Base-by-base conservation (phyloP, 2,797 vertebrate genomes). In the Pterois miles region DNA sequence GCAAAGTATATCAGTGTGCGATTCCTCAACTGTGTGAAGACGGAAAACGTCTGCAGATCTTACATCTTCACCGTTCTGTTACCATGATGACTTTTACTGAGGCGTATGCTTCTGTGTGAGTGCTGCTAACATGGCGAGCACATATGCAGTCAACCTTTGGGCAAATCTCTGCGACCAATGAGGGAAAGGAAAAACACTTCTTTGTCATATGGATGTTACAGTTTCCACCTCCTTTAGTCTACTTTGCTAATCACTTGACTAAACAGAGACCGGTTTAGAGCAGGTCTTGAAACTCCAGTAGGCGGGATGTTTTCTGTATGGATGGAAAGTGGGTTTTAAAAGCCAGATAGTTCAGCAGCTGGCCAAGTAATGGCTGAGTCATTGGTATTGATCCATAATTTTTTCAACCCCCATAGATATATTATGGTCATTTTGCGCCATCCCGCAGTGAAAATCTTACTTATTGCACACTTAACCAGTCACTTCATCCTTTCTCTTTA, bases 351-450 rank as follows among this genome's bases (percentile, higher is more conserved):
- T 73, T 80, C 69, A 84, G 43, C 66, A 12, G 67, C 79, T 38
- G 69, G 57, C 74, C 6, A 82, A 78, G 57, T 56, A 72, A 69
- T 4, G n/a, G 70, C 77, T 89, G 83, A 91, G 81, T 87, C 86
- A 87, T 4, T 52, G 40, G 7, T 84, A 88, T 81, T 65, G 79
- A 89, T 87, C 74, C 8, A 63, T 53, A 38, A 79, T 27, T 67
- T 75, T 78, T 78, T 76, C 64, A 82, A 12, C 74, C 5, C 25
- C 53, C 25, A 25, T 23, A 74, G 72, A 81, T 81, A 64, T 70
- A 73, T 82, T 43, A 36, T 53, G 38, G 38, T 62, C 33, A 86
- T 73, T 74, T 65, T 74, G 52, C 67, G 33, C 66, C 57, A 78
- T 76, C 22, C 50, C 29, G 75, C 25, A 71, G 43, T 78, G 69